Evolutionary conservation across 2,113 vertebrate species (phyloP).

Genomic region (Tretioscincus oriximinensis): DNA sequence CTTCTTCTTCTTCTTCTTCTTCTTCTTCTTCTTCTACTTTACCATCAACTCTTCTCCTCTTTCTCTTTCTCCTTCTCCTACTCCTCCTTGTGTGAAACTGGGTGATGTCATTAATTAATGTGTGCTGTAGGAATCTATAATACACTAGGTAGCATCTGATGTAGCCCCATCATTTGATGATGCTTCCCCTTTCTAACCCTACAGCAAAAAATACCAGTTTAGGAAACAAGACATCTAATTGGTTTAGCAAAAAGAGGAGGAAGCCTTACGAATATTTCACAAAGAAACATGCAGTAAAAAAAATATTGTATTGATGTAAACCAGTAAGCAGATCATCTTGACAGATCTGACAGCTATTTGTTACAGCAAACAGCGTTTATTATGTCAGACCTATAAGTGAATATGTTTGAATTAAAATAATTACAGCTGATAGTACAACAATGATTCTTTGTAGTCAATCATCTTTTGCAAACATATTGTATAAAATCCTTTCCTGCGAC

Average conservation of each 20-base stretch:
- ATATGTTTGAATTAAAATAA: slow-evolving; percentile 75
- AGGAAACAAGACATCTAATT: slow-evolving; percentile 44
- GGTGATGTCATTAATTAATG: slow-evolving; percentile 16
- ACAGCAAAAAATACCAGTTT: slow-evolving; percentile 32
- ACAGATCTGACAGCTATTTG: slow-evolving; percentile 75
- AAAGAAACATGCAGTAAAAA: slow-evolving; percentile 63
- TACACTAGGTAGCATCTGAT: not conserved
- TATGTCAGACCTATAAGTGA: slow-evolving; percentile 72
- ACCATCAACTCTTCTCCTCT: no score
- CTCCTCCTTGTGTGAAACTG: slow-evolving; percentile 1
- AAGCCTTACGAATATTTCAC: slow-evolving; percentile 58
- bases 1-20: no score
- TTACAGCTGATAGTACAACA: slow-evolving; percentile 74
- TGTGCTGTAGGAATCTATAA: slow-evolving; percentile 5
- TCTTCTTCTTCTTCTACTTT: no score
- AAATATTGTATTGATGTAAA: slow-evolving; percentile 76
- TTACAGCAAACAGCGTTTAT: slow-evolving; percentile 76
- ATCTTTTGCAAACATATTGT: slow-evolving; percentile 56
- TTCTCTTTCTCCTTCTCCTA: no score
- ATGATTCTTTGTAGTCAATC: slow-evolving; percentile 69
- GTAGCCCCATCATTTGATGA: not conserved
- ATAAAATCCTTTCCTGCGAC: slow-evolving; percentile 51
- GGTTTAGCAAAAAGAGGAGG: slow-evolving; percentile 50
- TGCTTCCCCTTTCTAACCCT: slow-evolving; percentile 42
- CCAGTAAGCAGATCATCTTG: slow-evolving; percentile 75